A percentile compares a stretch with the other conserved stretches of the same genome.
phyloP scores from a whole-genome alignment of 2,888 invertebrate genomes.

The Trichacis sp. region DNA sequence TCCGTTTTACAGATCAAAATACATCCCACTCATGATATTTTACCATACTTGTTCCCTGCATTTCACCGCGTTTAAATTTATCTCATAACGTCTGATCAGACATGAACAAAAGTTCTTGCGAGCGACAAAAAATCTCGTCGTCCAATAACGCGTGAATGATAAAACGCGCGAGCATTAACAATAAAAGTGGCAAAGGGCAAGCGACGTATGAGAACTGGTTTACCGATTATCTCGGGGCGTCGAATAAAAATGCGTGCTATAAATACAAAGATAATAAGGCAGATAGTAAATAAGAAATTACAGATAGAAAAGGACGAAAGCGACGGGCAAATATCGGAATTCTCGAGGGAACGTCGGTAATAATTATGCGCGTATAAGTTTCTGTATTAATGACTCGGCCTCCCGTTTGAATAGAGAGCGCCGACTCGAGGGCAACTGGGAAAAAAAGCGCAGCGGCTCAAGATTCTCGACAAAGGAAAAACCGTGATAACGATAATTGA shows the following conservation, averaged over 20 bases:
- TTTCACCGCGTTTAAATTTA: too few relatives aligned
- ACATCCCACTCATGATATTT: too few relatives aligned
- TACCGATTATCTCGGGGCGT: slow-evolving; percentile 21
- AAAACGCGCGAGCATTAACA: slow-evolving; percentile 37
- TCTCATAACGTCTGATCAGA: too few relatives aligned
- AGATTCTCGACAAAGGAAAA: slow-evolving; percentile 29
- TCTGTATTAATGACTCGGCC: slow-evolving; percentile 39
- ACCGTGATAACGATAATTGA: slow-evolving; percentile 36
- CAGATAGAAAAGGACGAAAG: slow-evolving; percentile 29
- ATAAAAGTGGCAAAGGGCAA: slow-evolving; percentile 39
- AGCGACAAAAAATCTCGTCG: too few relatives aligned
- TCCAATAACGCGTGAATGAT: slow-evolving; percentile 32
- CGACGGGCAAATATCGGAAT: slow-evolving; percentile 42
- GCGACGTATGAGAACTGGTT: slow-evolving; percentile 34
- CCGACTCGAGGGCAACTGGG: slow-evolving; percentile 32
- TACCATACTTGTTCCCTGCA: too few relatives aligned
- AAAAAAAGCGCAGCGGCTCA: slow-evolving; percentile 14
- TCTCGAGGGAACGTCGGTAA: slow-evolving; percentile 33
- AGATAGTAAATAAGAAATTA: slow-evolving; percentile 40
- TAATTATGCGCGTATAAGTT: slow-evolving; percentile 44
- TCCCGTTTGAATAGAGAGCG: slow-evolving; percentile 36
- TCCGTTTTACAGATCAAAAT: background rate
- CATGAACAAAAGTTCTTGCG: too few relatives aligned
- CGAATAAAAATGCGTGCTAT: slow-evolving; percentile 15
- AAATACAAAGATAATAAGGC: slow-evolving; percentile 34